Conservation (phyloP, 2,113 vertebrate genomes). For the Mystacornis crossleyi region DNA sequence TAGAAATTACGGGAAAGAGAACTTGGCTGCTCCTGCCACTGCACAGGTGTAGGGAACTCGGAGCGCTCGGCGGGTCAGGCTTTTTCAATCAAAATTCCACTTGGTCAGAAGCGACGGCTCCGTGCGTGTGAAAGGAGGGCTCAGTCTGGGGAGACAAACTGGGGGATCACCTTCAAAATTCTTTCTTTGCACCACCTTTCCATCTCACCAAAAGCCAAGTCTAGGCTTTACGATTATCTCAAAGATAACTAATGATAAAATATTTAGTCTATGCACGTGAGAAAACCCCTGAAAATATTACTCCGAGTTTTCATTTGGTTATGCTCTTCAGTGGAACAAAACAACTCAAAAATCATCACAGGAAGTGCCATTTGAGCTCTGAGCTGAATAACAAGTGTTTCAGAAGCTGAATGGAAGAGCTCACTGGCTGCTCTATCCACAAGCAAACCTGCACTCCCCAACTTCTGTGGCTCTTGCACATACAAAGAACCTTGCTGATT, state of each 20-base stretch:
- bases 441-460: not conserved
- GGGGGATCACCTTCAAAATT: not conserved
- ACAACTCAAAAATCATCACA: not conserved
- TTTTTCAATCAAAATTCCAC: not conserved
- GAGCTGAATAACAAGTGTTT: not conserved
- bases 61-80: not conserved
- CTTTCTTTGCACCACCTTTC: not conserved
- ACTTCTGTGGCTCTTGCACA: not conserved
- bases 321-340: not conserved
- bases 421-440: not conserved
- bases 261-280: not conserved
- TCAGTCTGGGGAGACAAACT: not conserved
- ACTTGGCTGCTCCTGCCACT: constrained; percentile 2
- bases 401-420: not conserved
- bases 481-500: not conserved
- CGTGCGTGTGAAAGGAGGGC: not conserved
- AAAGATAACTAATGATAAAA: not conserved
- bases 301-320: not conserved
- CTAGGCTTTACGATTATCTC: not conserved
- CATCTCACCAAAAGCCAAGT: not conserved
- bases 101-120: not conserved
- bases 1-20: constrained; percentile 62
- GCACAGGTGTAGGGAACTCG: constrained; percentile 46
- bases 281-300: not conserved
- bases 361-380: not conserved